Base-by-base conservation (phyloP, 1,140 invertebrate genomes). In the Aphis gossypii region DNA sequence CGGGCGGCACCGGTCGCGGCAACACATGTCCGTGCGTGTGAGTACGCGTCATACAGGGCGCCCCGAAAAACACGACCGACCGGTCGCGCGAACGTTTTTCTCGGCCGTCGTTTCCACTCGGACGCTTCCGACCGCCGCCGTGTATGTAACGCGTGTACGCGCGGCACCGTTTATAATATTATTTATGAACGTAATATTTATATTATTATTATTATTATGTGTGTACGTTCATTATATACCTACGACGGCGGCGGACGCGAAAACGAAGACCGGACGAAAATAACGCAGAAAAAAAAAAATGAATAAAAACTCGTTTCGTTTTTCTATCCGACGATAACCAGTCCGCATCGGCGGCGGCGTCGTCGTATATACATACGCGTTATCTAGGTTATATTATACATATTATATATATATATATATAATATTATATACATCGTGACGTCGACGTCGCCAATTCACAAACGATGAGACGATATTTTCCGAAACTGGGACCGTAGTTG, bases 241-340 rank as follows among this genome's bases (percentile, higher is more conserved):
- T n/a, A 30, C 84, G 23, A 14, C 46, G 30, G 8, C 87, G 51
- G 21, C 35, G 20, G 11, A 89, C 48, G 87, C 48, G 23, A 89
- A 56, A 3, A 18, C 51, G 38, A 89, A 23, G 87, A 89, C 87
- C 87, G 38, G 51, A 89, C 87, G 87, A 89, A 89, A 56, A 89
- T 54, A 54, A 23, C n/a, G n/a, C 35, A 38, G 18, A 51, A 51
- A 51, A 51, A 51, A 51, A 51, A 51, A 51, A n/a, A 68, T 30
- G n/a, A 68, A 68, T 68, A n/a, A 89, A 89, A 38, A 89, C 87
- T 23, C 21, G 87, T 89, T 89, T 89, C 11, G 46, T 87, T n/a
- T 89, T 89, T 54, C n/a, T 51, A n/a, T 7, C 44, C 44, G 5
- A 11, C 51, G 46, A 88, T n/a, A 89, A 89, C 87, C 51, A 38